Percentiles rank a stretch among this genome's conserved stretches.
These are phyloP conservation scores for Willowsia nigromaculata DNA, from an alignment of 2,888 invertebrate genomes.

Conservation along the genomic window DNA sequence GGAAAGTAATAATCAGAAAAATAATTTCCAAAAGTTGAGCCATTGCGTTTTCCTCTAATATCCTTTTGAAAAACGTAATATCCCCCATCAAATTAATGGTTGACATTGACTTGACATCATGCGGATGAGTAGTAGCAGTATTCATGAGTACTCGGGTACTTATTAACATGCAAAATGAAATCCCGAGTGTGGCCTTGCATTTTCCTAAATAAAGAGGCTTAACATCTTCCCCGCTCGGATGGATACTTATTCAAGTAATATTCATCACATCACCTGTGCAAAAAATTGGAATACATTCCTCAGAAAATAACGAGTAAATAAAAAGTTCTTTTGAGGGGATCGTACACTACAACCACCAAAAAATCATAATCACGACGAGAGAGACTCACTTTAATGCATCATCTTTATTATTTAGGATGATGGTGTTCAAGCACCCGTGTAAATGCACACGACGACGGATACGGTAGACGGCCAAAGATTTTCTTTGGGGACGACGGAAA, in stretches of 20 bases:
- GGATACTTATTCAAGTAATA: not conserved
- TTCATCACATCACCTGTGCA: conserved; percentile 29
- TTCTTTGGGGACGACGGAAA: no score
- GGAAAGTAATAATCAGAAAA: no score
- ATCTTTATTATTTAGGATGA: conserved; percentile 8
- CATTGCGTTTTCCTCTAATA: not conserved
- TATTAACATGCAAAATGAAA: not conserved
- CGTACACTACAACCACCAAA: no score
- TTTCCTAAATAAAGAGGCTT: not conserved
- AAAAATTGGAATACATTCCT: not conserved
- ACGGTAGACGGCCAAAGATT: not conserved
- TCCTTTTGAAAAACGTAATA: not conserved
- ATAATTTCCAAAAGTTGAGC: not conserved
- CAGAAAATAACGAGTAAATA: not conserved
- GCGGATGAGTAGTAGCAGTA: not conserved
- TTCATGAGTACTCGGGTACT: not conserved
- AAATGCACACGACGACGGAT: conserved; percentile 1
- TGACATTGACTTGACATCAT: conserved; percentile 32
- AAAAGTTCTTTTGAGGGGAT: conserved; percentile 5
- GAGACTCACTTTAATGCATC: conserved; percentile 8
- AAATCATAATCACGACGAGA: not conserved
- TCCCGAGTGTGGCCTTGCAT: conserved; percentile 20
- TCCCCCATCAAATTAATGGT: conserved; percentile 24
- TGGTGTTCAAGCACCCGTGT: conserved; percentile 23
- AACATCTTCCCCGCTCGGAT: not conserved